Conservation (phyloP, 2,797 vertebrate species). For the Melanotaenia parkinsoni region DNA sequence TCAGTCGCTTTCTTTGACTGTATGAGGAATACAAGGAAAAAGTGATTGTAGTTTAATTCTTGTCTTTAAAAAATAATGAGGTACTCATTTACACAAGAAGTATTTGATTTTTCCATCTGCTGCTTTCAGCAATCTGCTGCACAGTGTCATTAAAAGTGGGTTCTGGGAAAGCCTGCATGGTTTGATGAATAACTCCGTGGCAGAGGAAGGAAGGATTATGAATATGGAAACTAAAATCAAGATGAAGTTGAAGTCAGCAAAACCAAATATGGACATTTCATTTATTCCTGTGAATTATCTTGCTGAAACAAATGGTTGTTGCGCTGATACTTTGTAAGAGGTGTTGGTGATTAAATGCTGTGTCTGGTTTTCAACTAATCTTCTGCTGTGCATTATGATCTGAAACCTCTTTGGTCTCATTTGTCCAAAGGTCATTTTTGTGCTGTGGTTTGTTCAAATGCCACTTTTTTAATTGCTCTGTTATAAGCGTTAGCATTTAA, state of each 20-base stretch:
- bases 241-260: not conserved
- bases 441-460: too few relatives aligned
- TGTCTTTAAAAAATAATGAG: constrained; percentile 27
- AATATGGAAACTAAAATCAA: not conserved
- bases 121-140: constrained; percentile 32
- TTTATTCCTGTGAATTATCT: not conserved
- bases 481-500: too few relatives aligned
- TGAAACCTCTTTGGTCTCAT: too few relatives aligned
- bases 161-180: constrained; percentile 38
- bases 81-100: constrained; percentile 31
- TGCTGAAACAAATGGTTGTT: not conserved
- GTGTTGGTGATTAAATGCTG: too few relatives aligned
- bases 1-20: constrained; percentile 30
- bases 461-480: too few relatives aligned
- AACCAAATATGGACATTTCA: not conserved
- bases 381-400: too few relatives aligned
- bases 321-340: not conserved
- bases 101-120: constrained; percentile 34
- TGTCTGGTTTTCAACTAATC: too few relatives aligned
- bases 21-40: constrained; percentile 8
- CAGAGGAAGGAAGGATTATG: constrained; percentile 25
- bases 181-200: constrained; percentile 43
- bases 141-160: constrained; percentile 40
- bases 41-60: constrained; percentile 13
- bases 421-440: too few relatives aligned